These are phyloP conservation scores for Lucinisca nassula DNA, from an alignment of 2,888 invertebrate species.

Conservation along the genomic window DNA sequence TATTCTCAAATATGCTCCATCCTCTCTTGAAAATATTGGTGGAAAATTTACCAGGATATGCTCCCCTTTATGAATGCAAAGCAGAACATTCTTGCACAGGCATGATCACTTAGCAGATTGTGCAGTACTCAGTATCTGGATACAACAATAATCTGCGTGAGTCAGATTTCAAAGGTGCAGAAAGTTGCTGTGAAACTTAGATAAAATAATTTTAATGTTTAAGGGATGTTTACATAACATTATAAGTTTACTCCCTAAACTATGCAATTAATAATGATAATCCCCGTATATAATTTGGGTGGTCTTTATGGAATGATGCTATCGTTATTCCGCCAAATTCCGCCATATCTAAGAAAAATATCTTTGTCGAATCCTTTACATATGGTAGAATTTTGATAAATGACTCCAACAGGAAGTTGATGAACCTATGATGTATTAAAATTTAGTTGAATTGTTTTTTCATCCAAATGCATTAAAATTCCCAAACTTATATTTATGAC, in stretches of 20 bases:
- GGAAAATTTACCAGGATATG: no score
- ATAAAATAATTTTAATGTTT: slow-evolving; percentile 70
- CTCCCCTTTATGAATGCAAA: no score
- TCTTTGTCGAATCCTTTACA: slow-evolving; percentile 63
- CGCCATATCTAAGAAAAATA: slow-evolving; percentile 69
- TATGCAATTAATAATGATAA: slow-evolving; percentile 70
- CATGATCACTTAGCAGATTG: no score
- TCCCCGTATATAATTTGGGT: slow-evolving; percentile 65
- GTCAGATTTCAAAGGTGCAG: slow-evolving; percentile 57
- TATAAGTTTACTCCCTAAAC: slow-evolving; percentile 63
- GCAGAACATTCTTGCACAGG: no score
- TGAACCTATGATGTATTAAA: slow-evolving; percentile 70
- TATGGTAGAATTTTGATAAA: slow-evolving; percentile 70
- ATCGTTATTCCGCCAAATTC: slow-evolving; percentile 63
- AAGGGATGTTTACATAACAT: slow-evolving; percentile 64
- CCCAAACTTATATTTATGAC: slow-evolving; percentile 49
- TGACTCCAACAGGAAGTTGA: slow-evolving; percentile 41
- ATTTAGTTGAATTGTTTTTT: slow-evolving; percentile 67
- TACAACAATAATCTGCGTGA: background rate
- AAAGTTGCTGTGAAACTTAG: slow-evolving; percentile 66
- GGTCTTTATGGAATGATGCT: slow-evolving; percentile 64
- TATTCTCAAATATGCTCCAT: no score
- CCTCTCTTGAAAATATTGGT: no score
- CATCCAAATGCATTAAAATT: slow-evolving; percentile 67
- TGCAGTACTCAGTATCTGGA: no score